Evolutionary conservation across 2,797 vertebrate genomes (phyloP).

Genomic region (Knipowitschia caucasica): DNA sequence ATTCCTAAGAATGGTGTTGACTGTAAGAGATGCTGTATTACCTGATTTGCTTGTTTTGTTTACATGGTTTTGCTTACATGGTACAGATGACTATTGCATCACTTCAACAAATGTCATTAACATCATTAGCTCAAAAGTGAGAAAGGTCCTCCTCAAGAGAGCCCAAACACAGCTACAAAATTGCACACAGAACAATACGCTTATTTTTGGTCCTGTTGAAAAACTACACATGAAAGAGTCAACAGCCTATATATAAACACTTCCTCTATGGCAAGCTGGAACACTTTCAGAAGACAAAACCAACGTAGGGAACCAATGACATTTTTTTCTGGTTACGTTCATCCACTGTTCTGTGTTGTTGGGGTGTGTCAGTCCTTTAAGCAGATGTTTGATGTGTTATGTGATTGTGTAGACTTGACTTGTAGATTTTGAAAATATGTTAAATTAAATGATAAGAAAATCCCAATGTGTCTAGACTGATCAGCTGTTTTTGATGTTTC

Average conservation of each 20-base stretch:
- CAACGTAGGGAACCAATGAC: constrained; percentile 1
- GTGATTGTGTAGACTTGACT: neutral
- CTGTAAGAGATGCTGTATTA: constrained; percentile 18
- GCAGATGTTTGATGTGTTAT: neutral
- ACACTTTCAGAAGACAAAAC: constrained; percentile 52
- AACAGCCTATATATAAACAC: constrained; percentile 56
- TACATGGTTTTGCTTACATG: constrained; percentile 21
- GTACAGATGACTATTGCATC: constrained; percentile 51
- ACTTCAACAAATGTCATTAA: constrained; percentile 43
- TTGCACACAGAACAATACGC: constrained; percentile 20
- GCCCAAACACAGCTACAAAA: constrained; percentile 2
- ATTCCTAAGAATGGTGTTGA: constrained; percentile 25
- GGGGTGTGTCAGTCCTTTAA: constrained; percentile 2
- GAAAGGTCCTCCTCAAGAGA: constrained; percentile 20
- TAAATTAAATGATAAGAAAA: neutral
- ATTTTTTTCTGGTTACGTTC: constrained; percentile 20
- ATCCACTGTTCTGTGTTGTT: constrained; percentile 21
- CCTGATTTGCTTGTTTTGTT: constrained; percentile 33
- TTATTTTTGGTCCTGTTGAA: constrained; percentile 39
- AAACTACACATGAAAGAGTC: constrained; percentile 49
- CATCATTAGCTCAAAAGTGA: constrained; percentile 31
- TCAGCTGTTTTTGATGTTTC: constrained; percentile 2
- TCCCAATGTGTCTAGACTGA: neutral
- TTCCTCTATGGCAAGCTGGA: constrained; percentile 50
- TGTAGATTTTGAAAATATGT: neutral